Evolutionary conservation across 2,888 invertebrate genomes (phyloP), one percentile per base, ranked within the genome.

Genomic region (Axea sp.): DNA sequence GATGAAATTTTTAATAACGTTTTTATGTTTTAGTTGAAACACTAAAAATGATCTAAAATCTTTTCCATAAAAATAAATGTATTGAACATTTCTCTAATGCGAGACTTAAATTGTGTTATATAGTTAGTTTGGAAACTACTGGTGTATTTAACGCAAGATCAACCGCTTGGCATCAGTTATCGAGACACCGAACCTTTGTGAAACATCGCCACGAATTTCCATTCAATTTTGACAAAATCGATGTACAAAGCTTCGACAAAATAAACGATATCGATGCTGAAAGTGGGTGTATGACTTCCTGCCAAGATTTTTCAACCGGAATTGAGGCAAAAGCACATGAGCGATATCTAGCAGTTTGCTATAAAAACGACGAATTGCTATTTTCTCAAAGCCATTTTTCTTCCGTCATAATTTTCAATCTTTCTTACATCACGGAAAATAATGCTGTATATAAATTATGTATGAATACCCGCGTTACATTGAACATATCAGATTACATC

Each of bases 131-230:
- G 11, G 43, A 22, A 43, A 30, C 43, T 14, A 14, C 14, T 35
- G 37, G 33, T 47, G 60, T 53, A 60, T 55, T 62, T 60, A 62
- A 67, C 53, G 17, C 31, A 8, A 47, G 57, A 39, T 47, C 67
- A 57, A 53, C 39, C 47, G 39, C 45, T 57, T 67, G 39, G 67
- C 49, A 57, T 67, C 57, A 57, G 47, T 57, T 67, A 49, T 57
- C 47, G 65, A 55, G 55, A 67, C 31, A 31, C 57, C 37, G 49
- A 67, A 47, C 57, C 39, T 31, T 8, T 39, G 49, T 41, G 31
- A 57, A 67, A 67, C 59, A 49, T 41, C 41, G 51, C 41, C 22
- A 41, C 47, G 53, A 60, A 69, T 57, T 69, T 69, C 53, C 67
- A 67, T 57, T 67, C 57, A 57, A 49, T 67, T 57, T 35, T 7